These are phyloP conservation scores for Chymomyza costata DNA, from an alignment of 1,140 invertebrate species.

Conservation along the genomic window DNA sequence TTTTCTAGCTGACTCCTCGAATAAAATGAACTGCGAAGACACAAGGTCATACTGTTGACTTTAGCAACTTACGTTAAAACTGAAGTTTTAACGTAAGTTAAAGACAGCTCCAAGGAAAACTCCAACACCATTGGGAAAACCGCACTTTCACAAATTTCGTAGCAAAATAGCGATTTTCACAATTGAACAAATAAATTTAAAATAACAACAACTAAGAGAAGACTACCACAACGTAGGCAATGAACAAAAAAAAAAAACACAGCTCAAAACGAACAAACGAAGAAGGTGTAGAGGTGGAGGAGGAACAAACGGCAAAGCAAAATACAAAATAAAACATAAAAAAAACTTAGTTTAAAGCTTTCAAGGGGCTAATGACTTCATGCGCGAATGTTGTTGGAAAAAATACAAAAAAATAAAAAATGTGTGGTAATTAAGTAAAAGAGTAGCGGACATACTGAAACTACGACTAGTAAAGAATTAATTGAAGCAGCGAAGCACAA, in stretches of 20 bases:
- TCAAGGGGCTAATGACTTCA: slow-evolving; percentile 40
- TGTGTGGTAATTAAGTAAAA: slow-evolving; percentile 52
- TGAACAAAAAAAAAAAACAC: too few relatives aligned
- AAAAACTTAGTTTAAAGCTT: slow-evolving; percentile 21
- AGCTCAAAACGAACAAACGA: too few relatives aligned
- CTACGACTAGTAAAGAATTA: slow-evolving; percentile 60
- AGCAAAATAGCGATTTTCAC: slow-evolving; percentile 49
- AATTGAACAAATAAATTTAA: slow-evolving; percentile 46
- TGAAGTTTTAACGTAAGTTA: too few relatives aligned
- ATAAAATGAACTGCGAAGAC: too few relatives aligned
- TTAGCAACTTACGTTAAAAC: too few relatives aligned
- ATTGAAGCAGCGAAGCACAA: slow-evolving; percentile 70
- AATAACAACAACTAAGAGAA: slow-evolving; percentile 20
- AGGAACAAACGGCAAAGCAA: background rate
- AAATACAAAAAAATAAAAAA: slow-evolving; percentile 7
- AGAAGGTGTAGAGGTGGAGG: background rate
- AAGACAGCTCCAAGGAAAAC: too few relatives aligned
- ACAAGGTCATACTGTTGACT: too few relatives aligned
- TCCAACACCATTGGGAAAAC: slow-evolving; percentile 32
- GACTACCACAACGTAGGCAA: background rate
- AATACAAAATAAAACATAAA: slow-evolving; percentile 4
- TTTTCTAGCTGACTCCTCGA: too few relatives aligned
- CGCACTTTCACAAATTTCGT: slow-evolving; percentile 53
- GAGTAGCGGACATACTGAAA: slow-evolving; percentile 14
- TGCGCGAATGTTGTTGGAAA: slow-evolving; percentile 24